Percentiles rank a stretch among this genome's conserved stretches.
Conservation (phyloP, 2,888 invertebrate species). For the Galeruca laticollis region DNA sequence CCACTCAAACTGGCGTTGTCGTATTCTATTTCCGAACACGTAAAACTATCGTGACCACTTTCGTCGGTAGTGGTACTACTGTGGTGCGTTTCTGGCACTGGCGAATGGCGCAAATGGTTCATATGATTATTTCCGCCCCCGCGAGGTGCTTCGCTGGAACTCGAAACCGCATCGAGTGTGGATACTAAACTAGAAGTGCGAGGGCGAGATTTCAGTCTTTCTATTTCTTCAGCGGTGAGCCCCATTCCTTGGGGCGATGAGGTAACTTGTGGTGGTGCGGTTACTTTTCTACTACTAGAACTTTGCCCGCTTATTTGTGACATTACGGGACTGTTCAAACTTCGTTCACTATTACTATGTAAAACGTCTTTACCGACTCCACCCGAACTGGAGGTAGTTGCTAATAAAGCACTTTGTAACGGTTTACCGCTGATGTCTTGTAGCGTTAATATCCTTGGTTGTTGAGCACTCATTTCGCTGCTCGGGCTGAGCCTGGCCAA, state of each 20-base stretch:
- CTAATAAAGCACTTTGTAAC: constrained; percentile 87
- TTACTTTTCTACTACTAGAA: constrained; percentile 79
- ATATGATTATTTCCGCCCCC: constrained; percentile 77
- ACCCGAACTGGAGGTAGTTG: constrained; percentile 90
- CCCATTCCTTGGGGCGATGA: constrained; percentile 82
- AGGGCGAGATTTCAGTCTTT: constrained; percentile 88
- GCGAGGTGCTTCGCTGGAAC: constrained; percentile 84
- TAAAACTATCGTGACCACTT: constrained; percentile 96
- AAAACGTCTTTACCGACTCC: constrained; percentile 86
- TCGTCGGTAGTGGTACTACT: constrained; percentile 90
- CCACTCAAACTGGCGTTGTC: constrained; percentile 89
- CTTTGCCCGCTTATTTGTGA: constrained; percentile 90
- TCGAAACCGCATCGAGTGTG: constrained; percentile 93
- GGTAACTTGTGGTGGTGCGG: constrained; percentile 77
- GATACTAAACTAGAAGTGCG: constrained; percentile 92
- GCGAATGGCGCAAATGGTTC: constrained; percentile 76
- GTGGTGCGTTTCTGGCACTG: constrained; percentile 78
- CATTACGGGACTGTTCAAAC: constrained; percentile 93
- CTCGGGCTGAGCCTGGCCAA: constrained; percentile 91
- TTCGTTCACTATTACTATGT: constrained; percentile 91
- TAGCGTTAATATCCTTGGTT: constrained; percentile 90
- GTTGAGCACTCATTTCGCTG: constrained; percentile 91
- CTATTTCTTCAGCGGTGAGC: constrained; percentile 92
- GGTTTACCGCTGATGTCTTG: constrained; percentile 96
- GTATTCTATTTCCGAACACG: constrained; percentile 97